A percentile compares a stretch with the other conserved stretches of the same genome.
Evolutionary conservation across 2,888 invertebrate species (phyloP).

Genomic region (Stegana nigrithorax): DNA sequence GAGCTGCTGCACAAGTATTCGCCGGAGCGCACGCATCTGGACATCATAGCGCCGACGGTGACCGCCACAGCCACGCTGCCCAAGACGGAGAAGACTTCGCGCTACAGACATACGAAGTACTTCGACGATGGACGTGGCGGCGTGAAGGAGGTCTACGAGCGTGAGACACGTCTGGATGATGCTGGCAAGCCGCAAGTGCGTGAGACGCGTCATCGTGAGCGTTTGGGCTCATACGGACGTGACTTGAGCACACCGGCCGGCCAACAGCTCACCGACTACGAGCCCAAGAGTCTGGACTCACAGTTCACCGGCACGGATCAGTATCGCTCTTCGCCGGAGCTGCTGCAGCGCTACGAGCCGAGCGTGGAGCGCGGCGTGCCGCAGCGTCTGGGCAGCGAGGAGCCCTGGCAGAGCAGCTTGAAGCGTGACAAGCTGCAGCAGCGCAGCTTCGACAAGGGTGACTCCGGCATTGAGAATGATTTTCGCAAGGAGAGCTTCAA

Average conservation of each 20-base stretch:
- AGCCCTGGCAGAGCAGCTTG: slow-evolving; percentile 74
- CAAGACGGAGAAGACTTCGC: slow-evolving; percentile 58
- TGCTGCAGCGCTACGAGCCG: slow-evolving; percentile 65
- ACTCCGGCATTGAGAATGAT: slow-evolving; percentile 86
- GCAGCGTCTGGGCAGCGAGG: slow-evolving; percentile 56
- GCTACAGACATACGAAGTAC: slow-evolving; percentile 65
- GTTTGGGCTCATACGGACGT: slow-evolving; percentile 54
- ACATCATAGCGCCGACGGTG: slow-evolving; percentile 50
- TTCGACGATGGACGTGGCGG: slow-evolving; percentile 70
- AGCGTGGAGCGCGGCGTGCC: neutral
- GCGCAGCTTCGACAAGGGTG: slow-evolving; percentile 71
- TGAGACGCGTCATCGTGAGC: slow-evolving; percentile 68
- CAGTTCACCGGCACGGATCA: slow-evolving; percentile 71
- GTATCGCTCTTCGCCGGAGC: slow-evolving; percentile 73
- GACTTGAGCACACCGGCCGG: slow-evolving; percentile 34
- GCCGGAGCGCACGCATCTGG: slow-evolving; percentile 58
- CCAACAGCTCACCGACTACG: slow-evolving; percentile 62
- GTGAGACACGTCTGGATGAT: slow-evolving; percentile 68
- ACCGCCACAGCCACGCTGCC: slow-evolving; percentile 36
- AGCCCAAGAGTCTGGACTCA: slow-evolving; percentile 78
- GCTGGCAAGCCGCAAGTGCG: slow-evolving; percentile 66
- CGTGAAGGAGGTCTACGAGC: slow-evolving; percentile 70
- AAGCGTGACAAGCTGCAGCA: slow-evolving; percentile 71
- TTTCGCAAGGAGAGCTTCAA: slow-evolving; percentile 78
- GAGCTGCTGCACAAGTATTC: slow-evolving; percentile 61